Conservation (phyloP, 1,140 invertebrate genomes). For the Neodiprion lecontei region DNA sequence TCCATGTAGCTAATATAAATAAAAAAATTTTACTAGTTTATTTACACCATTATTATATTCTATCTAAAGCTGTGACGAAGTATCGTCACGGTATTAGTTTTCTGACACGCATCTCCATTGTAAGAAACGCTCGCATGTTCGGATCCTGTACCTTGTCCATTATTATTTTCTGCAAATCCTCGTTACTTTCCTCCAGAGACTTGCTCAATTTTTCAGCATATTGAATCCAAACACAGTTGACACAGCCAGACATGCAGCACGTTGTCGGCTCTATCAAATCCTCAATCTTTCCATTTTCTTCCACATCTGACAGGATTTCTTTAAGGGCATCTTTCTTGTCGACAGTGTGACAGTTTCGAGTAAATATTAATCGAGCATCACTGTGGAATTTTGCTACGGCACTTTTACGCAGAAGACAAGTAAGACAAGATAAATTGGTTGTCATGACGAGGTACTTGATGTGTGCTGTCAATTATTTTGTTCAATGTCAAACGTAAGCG, state of each 20-base stretch:
- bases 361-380: neutral
- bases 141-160: conserved; percentile 81
- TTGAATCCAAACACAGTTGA: conserved; percentile 93
- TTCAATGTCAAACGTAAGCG: neutral
- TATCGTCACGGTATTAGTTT: neutral
- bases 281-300: conserved; percentile 19
- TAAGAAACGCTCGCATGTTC: conserved; percentile 80
- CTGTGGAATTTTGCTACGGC: neutral
- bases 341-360: neutral
- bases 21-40: too few relatives aligned
- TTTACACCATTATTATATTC: neutral
- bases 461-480: neutral
- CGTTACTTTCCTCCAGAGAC: conserved; percentile 71
- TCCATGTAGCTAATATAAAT: too few relatives aligned
- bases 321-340: neutral
- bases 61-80: neutral
- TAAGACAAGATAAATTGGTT: neutral
- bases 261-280: conserved; percentile 72
- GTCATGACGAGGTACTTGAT: neutral
- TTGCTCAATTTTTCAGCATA: conserved; percentile 85
- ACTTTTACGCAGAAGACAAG: neutral
- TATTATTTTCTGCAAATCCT: conserved; percentile 75
- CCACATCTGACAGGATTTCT: neutral
- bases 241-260: conserved; percentile 93
- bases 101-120: conserved; percentile 70